Evolutionary conservation across 2,888 invertebrate genomes (phyloP).

Genomic region (Dolichomitus sp.): DNA sequence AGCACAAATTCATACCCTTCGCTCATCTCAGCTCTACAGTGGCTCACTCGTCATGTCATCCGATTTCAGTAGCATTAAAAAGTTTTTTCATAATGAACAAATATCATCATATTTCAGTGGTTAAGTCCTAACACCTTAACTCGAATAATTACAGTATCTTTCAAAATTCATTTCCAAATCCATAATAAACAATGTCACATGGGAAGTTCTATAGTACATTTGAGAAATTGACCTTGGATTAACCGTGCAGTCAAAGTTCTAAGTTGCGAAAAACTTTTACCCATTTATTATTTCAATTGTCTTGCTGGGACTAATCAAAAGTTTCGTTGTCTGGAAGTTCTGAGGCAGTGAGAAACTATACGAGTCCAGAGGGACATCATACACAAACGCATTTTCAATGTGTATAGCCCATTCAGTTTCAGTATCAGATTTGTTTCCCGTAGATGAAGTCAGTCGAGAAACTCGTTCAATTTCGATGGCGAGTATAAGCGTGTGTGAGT

Average conservation of each 20-base stretch:
- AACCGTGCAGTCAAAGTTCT: not conserved
- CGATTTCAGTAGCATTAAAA: constrained; percentile 7
- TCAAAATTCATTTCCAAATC: not conserved
- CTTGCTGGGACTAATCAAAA: constrained; percentile 26
- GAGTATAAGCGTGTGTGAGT: constrained; percentile 32
- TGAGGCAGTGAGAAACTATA: constrained; percentile 6
- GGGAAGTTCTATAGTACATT: not conserved
- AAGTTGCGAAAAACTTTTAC: constrained; percentile 6
- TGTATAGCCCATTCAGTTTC: constrained; percentile 33
- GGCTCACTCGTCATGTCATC: constrained; percentile 28
- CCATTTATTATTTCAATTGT: constrained; percentile 21
- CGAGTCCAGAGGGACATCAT: constrained; percentile 2
- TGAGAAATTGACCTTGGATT: not conserved
- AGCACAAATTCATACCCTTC: constrained; percentile 52
- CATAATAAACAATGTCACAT: not conserved
- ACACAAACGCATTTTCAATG: constrained; percentile 1
- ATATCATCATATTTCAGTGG: not conserved
- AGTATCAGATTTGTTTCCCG: constrained; percentile 50
- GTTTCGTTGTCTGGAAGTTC: constrained; percentile 4
- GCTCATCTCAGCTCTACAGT: constrained; percentile 1
- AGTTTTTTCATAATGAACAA: constrained; percentile 25
- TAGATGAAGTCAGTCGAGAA: constrained; percentile 4
- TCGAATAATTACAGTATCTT: not conserved
- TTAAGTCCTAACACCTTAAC: not conserved
- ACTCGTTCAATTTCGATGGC: constrained; percentile 56